Percentiles rank a stretch among this genome's conserved stretches.
Conservation (phyloP, 2,113 vertebrate genomes). For the Thoracochromis brauschi region DNA sequence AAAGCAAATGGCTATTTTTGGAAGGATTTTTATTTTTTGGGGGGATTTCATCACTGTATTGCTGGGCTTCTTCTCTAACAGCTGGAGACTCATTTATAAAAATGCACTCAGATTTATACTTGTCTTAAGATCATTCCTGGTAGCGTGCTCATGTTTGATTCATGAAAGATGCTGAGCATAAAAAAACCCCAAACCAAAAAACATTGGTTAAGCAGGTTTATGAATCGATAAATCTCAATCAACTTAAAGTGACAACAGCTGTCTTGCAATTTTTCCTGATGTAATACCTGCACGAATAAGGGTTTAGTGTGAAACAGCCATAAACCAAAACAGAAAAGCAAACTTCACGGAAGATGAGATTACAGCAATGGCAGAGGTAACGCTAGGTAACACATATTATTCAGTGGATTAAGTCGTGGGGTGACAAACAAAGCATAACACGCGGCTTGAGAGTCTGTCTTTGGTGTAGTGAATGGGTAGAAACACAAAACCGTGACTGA, state of each 20-base stretch:
- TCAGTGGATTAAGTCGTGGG: not conserved
- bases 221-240: not conserved
- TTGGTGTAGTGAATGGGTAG: not conserved
- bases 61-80: conserved; percentile 7
- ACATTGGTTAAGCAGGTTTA: not conserved
- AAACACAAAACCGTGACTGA: not conserved
- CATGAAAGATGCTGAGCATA: not conserved
- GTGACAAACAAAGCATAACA: not conserved
- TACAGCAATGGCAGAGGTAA: not conserved
- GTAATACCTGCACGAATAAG: not conserved
- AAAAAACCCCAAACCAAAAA: rapidly evolving
- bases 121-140: not conserved
- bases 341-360: not conserved
- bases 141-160: not conserved
- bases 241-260: not conserved
- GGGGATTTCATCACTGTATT: conserved; percentile 5
- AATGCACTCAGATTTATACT: not conserved
- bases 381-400: not conserved
- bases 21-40: not conserved
- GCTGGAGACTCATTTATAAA: not conserved
- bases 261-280: not conserved
- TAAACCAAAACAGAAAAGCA: not conserved
- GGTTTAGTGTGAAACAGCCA: not conserved
- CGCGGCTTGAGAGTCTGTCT: not conserved
- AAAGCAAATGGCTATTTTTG: not conserved